Percentiles rank a stretch among this genome's conserved stretches.
These are phyloP conservation scores for Melanotaenia parkinsoni DNA, from an alignment of 2,797 vertebrate species.

Conservation along the genomic window DNA sequence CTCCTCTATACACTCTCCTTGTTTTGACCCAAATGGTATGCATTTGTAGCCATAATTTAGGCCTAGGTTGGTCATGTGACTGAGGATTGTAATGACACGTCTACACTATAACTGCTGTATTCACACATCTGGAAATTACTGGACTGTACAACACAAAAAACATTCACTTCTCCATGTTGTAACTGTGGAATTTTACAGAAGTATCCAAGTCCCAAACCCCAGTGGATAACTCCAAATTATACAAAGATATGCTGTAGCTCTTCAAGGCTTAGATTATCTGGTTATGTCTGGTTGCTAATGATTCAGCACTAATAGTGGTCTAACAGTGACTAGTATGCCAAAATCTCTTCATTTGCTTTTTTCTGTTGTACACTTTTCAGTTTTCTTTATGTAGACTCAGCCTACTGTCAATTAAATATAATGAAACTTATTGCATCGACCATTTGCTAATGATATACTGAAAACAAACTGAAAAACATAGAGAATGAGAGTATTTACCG, in stretches of 20 bases:
- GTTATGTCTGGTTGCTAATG: background rate
- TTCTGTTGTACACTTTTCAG: background rate
- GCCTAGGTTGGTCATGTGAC: slow-evolving; percentile 4
- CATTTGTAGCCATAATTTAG: background rate
- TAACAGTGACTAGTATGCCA: background rate
- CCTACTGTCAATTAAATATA: background rate
- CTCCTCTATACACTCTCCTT: background rate
- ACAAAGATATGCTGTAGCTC: background rate
- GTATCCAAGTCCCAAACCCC: background rate
- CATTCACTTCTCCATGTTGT: background rate
- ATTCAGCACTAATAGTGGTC: background rate
- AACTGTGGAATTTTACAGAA: background rate
- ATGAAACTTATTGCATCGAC: background rate
- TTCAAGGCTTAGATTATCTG: background rate
- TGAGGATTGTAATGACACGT: background rate
- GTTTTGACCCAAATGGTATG: background rate
- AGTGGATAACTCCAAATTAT: background rate
- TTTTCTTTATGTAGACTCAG: background rate
- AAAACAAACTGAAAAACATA: background rate
- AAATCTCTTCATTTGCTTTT: background rate
- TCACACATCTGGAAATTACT: slow-evolving; percentile 5
- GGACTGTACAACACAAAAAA: background rate
- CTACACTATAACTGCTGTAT: slow-evolving; percentile 16
- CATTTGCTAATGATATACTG: background rate
- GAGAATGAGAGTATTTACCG: background rate